Conservation (phyloP, 64 coral and sea anemone genomes). For the Pocillopora verrucosa region DNA sequence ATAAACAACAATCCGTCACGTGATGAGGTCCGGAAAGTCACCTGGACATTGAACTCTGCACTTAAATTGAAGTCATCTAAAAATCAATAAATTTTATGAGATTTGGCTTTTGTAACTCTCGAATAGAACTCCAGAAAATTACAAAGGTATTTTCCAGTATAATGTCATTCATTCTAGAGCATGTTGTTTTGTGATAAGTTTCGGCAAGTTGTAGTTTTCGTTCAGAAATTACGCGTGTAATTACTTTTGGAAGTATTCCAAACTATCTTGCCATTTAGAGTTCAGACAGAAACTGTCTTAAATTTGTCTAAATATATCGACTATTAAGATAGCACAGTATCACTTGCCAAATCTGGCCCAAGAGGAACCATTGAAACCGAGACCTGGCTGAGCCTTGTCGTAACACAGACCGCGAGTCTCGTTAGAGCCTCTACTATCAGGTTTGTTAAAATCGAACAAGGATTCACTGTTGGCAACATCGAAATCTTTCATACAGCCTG, state of each 20-base stretch:
- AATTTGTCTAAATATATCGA: too few relatives aligned
- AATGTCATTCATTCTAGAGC: too few relatives aligned
- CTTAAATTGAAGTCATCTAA: constrained; percentile 17
- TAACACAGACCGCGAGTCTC: constrained; percentile 34
- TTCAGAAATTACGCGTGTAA: too few relatives aligned
- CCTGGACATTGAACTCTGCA: constrained; percentile 24
- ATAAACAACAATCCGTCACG: constrained; percentile 50
- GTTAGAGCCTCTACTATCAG: constrained; percentile 14
- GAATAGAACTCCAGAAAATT: too few relatives aligned
- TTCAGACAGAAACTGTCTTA: too few relatives aligned
- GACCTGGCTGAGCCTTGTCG: constrained; percentile 27
- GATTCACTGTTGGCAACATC: not conserved
- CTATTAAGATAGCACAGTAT: too few relatives aligned
- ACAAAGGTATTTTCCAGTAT: too few relatives aligned
- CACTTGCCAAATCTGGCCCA: constrained; percentile 77
- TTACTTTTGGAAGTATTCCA: too few relatives aligned
- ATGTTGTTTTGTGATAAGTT: too few relatives aligned
- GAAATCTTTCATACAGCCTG: constrained; percentile 52
- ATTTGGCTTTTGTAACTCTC: not conserved
- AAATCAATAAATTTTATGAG: not conserved
- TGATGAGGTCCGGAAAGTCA: constrained; percentile 54
- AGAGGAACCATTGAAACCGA: constrained; percentile 65
- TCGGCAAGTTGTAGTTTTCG: too few relatives aligned
- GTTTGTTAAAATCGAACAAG: constrained; percentile 47
- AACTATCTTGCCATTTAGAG: too few relatives aligned